A percentile compares a stretch with the other conserved stretches of the same genome.
These are phyloP conservation scores for Danio albolineatus DNA, from an alignment of 2,797 vertebrate genomes.

Conservation along the genomic window DNA sequence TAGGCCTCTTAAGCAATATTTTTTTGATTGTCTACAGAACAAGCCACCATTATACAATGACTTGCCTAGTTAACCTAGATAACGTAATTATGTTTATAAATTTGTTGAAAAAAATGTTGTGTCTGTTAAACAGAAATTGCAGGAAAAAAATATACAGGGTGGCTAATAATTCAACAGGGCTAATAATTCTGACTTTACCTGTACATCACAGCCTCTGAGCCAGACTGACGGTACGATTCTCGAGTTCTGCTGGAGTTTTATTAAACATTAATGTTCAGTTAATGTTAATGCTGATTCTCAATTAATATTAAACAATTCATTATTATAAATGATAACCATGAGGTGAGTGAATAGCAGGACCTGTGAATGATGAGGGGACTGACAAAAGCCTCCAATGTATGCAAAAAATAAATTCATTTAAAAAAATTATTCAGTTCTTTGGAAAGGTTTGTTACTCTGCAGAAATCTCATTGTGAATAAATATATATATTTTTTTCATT, in stretches of 20 bases:
- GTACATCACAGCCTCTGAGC: background rate
- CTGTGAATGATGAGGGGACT: background rate
- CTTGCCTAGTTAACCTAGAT: too few relatives aligned
- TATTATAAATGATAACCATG: background rate
- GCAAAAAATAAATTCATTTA: background rate
- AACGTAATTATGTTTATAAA: too few relatives aligned
- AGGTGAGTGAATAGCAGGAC: background rate
- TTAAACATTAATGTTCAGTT: background rate
- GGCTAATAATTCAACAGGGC: too few relatives aligned
- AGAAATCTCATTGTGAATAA: too few relatives aligned
- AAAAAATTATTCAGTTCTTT: background rate
- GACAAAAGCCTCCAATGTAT: background rate
- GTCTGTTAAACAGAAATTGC: too few relatives aligned
- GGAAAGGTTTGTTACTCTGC: background rate
- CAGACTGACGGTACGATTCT: conserved; percentile 3
- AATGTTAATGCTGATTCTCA: background rate
- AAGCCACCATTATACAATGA: too few relatives aligned
- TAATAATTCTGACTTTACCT: too few relatives aligned
- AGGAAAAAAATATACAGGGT: too few relatives aligned
- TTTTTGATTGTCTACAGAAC: too few relatives aligned
- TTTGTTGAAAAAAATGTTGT: too few relatives aligned
- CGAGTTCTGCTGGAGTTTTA: background rate
- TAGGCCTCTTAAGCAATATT: too few relatives aligned
- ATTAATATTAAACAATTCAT: background rate
- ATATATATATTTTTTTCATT: too few relatives aligned